Conservation (phyloP, 2,888 invertebrate species). For the Sphecodes monilicornis region DNA sequence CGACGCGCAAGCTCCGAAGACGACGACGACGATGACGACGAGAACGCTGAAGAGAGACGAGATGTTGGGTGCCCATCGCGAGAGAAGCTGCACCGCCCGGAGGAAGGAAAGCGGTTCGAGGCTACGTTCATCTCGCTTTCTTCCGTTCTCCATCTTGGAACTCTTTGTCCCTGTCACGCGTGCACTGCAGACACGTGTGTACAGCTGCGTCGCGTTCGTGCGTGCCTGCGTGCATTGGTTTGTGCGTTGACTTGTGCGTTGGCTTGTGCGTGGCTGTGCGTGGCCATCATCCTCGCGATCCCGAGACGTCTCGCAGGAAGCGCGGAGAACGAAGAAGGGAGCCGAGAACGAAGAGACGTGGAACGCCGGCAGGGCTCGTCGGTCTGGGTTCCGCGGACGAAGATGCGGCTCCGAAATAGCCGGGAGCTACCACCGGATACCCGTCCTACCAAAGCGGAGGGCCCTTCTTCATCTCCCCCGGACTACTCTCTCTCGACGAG, state of each 20-base stretch:
- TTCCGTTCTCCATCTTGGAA: conserved; percentile 35
- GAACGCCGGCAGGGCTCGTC: conserved; percentile 31
- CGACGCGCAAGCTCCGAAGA: conserved; percentile 20
- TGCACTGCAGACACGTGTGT: conserved; percentile 23
- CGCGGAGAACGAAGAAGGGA: conserved; percentile 51
- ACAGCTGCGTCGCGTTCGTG: conserved; percentile 6
- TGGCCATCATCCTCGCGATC: conserved; percentile 67
- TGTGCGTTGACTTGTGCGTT: neutral
- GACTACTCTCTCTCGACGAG: conserved; percentile 48
- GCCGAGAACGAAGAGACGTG: conserved; percentile 40
- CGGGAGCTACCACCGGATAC: conserved; percentile 54
- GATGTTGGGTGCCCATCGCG: conserved; percentile 65
- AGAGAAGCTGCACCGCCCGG: conserved; percentile 80
- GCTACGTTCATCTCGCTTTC: conserved; percentile 47
- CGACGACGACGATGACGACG: conserved; percentile 43
- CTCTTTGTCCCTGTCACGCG: conserved; percentile 50
- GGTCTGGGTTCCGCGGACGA: conserved; percentile 18
- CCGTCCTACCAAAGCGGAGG: conserved; percentile 10
- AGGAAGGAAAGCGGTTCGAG: conserved; percentile 75
- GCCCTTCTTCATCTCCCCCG: conserved; percentile 26
- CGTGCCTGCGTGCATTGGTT: neutral
- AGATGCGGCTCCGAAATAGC: conserved; percentile 41
- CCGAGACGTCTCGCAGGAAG: conserved; percentile 56
- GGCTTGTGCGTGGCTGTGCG: conserved; percentile 18
- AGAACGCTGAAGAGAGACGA: conserved; percentile 48